Conservation (phyloP, 2,113 vertebrate genomes). For the Poeciliopsis prolifica region DNA sequence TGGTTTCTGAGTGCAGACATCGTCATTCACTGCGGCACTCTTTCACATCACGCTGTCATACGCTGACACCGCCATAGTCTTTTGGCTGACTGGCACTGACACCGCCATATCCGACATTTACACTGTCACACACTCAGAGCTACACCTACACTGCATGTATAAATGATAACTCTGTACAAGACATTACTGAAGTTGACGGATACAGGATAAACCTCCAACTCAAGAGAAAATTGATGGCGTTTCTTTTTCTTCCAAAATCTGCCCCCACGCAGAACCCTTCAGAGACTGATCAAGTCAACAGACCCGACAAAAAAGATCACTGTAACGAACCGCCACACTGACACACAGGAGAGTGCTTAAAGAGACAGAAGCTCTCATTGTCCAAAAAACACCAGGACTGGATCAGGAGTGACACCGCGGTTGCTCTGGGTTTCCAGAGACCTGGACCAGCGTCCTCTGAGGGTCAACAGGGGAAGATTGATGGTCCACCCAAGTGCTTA, state of each 20-base stretch:
- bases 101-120: conserved; percentile 33
- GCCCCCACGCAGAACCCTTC: conserved; percentile 7
- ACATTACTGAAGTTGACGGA: conserved; percentile 42
- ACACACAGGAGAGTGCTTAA: conserved; percentile 28
- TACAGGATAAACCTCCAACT: conserved; percentile 28
- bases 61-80: conserved; percentile 44
- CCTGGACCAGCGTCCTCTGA: conserved; percentile 37
- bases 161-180: conserved; percentile 41
- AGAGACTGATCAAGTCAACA: conserved; percentile 44
- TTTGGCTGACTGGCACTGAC: conserved; percentile 49
- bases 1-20: conserved; percentile 45
- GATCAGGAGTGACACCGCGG: conserved; percentile 48
- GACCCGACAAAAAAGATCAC: conserved; percentile 38
- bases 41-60: conserved; percentile 59
- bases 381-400: conserved; percentile 20
- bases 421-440: conserved; percentile 27
- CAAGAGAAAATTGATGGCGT: conserved; percentile 2
- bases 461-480: conserved; percentile 63
- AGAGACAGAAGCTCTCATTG: conserved; percentile 23
- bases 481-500: conserved; percentile 74
- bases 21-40: conserved; percentile 61
- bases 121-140: conserved; percentile 20
- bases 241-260: background rate
- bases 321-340: conserved; percentile 39
- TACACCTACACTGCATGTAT: conserved; percentile 44